phyloP scores from a whole-genome alignment of 53 echinoderm and acorn worm species.

The Crossaster papposus region DNA sequence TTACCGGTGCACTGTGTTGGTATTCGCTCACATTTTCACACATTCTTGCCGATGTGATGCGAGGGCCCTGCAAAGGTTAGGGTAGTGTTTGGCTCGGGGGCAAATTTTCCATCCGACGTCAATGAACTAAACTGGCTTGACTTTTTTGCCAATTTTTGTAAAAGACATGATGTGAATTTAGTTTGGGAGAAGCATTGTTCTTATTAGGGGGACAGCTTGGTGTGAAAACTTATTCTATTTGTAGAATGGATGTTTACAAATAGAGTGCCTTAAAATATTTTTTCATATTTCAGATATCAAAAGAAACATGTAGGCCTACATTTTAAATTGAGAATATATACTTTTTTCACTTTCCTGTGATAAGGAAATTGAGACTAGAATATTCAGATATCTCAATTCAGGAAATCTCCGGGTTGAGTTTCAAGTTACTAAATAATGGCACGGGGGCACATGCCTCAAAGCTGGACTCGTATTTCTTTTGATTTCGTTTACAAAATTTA shows the following conservation, averaged over 20 bases:
- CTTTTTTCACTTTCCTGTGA: neutral
- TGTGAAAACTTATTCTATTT: neutral
- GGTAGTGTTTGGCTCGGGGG: neutral
- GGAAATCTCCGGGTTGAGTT: neutral
- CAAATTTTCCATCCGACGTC: neutral
- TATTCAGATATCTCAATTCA: neutral
- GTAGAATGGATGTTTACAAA: neutral
- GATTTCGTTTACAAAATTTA: neutral
- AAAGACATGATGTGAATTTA: neutral
- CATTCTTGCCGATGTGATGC: neutral
- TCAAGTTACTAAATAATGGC: neutral
- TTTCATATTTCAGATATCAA: no score
- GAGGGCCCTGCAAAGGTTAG: neutral
- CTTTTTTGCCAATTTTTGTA: neutral
- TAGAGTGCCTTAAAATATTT: neutral
- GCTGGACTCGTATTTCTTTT: neutral
- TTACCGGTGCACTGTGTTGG: conserved; percentile 40
- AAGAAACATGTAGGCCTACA: no score
- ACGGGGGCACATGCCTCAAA: neutral
- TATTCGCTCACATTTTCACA: conserved; percentile 36
- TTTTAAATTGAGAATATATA: neutral
- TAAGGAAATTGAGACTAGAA: neutral
- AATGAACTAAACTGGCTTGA: neutral
- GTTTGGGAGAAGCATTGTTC: neutral
- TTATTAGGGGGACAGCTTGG: neutral